Base-by-base conservation (phyloP, 2,888 invertebrate genomes). In the Melieria crassipennis region DNA sequence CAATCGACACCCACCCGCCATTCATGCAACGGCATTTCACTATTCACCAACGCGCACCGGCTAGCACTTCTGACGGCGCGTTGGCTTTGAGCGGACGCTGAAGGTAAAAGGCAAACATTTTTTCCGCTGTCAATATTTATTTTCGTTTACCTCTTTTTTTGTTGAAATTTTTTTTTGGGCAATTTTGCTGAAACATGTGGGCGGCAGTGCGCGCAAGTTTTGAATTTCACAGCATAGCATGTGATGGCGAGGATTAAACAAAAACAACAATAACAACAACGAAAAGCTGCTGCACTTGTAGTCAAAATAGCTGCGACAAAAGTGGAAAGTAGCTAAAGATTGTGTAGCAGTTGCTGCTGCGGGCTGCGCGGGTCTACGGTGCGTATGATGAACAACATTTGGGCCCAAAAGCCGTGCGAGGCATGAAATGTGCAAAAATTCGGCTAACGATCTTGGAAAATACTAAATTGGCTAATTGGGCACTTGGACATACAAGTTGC, bases 1-100 rank as follows among this genome's bases (percentile, higher is more conserved):
- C 47, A 71, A 72, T 70, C 72, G 64, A 61, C 65, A 64, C 60
- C 66, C 63, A 52, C 48, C 56, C 63, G 66, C 56, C 46, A 64
- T 30, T 52, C 58, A 45, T 57, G 9, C 47, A 50, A 13, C 42
- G 43, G 13, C 10, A 55, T 4, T 45, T 10, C 46, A 55, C 4
- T 10, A 61, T 61, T 4, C 11, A 47, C 45, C 7, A 42, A 45
- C 6, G 10, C 30, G 30, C 30, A 30, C 30, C 30, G 30, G 30
- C 30, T 30, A 3, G 30, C 30, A 30, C 30, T 30, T 1, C 30
- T 30, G 30, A 30, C 30, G 30, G 30, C 30, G 30, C 30, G 30
- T 30, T 30, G 30, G 1, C 3, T 30, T 30, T 30, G 30, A 30
- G 30, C 30, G 30, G 3, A 30, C 30, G 30, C 30, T 30, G 30